Base-by-base conservation (phyloP, 2,888 invertebrate genomes). In the Drosophila lacicola region DNA sequence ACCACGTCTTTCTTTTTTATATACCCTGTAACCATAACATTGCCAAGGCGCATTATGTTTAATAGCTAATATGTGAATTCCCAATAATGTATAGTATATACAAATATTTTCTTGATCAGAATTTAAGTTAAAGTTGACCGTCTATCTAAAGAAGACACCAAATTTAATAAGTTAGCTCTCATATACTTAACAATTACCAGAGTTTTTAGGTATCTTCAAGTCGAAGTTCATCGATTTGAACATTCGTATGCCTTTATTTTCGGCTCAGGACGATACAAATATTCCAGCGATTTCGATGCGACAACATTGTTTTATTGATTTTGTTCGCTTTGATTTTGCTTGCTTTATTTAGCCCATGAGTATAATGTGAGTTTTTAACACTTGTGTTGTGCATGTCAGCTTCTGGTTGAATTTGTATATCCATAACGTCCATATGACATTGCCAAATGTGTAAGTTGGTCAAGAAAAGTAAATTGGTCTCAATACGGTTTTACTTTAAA, bases 241-340 rank as follows among this genome's bases (percentile, higher is more conserved):
- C n/a, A 11, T 17, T 14, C 33, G 14, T 36, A 56, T 54, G 6
- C 45, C 64, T 72, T 81, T 84, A 77, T 82, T 87, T 88, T 75
- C 69, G 77, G 74, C 77, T 74, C 78, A 77, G 81, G 79, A 82
- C 78, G 74, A 74, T 82, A 72, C 76, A 80, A 82, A 79, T 78
- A 89, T 87, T 79, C 68, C 64, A 86, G 69, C 60, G 78, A 84
- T 84, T 87, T 88, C 73, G 78, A 57, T 79, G 75, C 75, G 53
- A 45, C 46, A 50, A 49, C 46, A 58, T 68, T 62, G 62, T 58
- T 68, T 68, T 49, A 64, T 61, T 63, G 37, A 29, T 56, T 61
- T 53, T 46, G 13, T 44, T 53, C 51, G 11, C 21, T 14, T 55
- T 42, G 39, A 41, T 33, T 60, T 41, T 45, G 39, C n/a, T 17